These are phyloP conservation scores for Platycheirus albimanus DNA, from an alignment of 2,888 invertebrate genomes.

Conservation along the genomic window DNA sequence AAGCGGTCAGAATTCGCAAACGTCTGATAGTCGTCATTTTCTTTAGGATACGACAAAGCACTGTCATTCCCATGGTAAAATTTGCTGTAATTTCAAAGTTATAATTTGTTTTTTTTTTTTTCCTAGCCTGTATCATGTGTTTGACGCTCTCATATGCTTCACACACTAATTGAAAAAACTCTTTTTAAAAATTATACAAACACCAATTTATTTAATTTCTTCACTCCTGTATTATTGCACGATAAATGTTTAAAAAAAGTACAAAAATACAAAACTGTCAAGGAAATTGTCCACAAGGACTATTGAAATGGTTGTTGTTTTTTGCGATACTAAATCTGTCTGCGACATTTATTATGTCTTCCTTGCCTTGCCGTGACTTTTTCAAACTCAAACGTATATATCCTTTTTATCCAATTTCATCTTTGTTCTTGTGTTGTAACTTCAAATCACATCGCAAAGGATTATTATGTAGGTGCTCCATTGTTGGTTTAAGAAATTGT, in stretches of 20 bases:
- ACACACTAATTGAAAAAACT: too few relatives aligned
- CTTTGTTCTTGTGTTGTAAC: constrained; percentile 35
- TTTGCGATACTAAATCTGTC: constrained; percentile 39
- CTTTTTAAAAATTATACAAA: too few relatives aligned
- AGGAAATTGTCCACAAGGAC: background rate
- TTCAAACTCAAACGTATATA: constrained; percentile 37
- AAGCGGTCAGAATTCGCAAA: too few relatives aligned
- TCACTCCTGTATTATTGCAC: too few relatives aligned
- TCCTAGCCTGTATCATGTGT: too few relatives aligned
- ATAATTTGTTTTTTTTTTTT: too few relatives aligned
- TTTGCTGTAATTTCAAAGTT: too few relatives aligned
- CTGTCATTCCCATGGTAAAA: too few relatives aligned
- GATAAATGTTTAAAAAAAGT: background rate
- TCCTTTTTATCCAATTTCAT: constrained; percentile 2
- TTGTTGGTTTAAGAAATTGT: constrained; percentile 64
- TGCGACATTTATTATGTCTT: constrained; percentile 54
- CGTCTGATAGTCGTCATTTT: too few relatives aligned
- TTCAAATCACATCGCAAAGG: constrained; percentile 62
- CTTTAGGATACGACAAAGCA: too few relatives aligned
- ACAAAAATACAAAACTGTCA: background rate
- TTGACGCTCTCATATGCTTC: too few relatives aligned
- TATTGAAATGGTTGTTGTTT: background rate
- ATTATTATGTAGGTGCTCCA: constrained; percentile 32
- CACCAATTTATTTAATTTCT: too few relatives aligned
- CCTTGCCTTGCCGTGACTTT: constrained; percentile 14